These are phyloP conservation scores for Zelostemma sp. DNA, from an alignment of 1,140 invertebrate genomes.

Conservation along the genomic window DNA sequence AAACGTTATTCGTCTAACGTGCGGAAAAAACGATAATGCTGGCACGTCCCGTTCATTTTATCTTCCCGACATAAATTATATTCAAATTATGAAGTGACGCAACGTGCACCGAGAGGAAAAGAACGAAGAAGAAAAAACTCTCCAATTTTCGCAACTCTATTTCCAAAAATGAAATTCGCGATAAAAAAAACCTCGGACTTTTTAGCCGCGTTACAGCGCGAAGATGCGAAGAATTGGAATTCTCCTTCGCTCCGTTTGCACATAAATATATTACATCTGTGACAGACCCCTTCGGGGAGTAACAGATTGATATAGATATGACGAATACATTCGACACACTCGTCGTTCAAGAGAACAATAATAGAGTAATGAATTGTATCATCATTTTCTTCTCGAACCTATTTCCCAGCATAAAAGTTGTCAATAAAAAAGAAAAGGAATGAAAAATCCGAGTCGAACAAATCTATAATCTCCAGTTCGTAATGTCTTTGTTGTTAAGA, in stretches of 20 bases:
- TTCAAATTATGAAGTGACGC: constrained; percentile 36
- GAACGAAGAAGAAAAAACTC: neutral
- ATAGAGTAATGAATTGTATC: too few relatives aligned
- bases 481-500: too few relatives aligned
- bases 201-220: neutral
- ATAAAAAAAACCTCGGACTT: neutral
- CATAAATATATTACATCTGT: neutral
- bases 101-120: neutral
- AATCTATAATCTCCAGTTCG: too few relatives aligned
- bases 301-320: neutral
- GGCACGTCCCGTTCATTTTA: constrained; percentile 36
- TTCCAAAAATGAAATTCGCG: neutral
- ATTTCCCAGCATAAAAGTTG: too few relatives aligned
- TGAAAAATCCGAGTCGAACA: too few relatives aligned
- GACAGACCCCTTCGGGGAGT: neutral
- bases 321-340: neutral
- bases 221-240: neutral
- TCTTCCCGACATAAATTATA: constrained; percentile 52
- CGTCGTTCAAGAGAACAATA: neutral
- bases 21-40: constrained; percentile 59
- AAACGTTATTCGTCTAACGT: constrained; percentile 55
- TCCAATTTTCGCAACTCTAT: neutral
- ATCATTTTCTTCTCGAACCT: too few relatives aligned
- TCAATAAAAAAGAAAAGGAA: too few relatives aligned
- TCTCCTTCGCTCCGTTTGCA: neutral